Conservation (phyloP, 2,888 invertebrate species). For the Yponomeuta cagnagella region DNA sequence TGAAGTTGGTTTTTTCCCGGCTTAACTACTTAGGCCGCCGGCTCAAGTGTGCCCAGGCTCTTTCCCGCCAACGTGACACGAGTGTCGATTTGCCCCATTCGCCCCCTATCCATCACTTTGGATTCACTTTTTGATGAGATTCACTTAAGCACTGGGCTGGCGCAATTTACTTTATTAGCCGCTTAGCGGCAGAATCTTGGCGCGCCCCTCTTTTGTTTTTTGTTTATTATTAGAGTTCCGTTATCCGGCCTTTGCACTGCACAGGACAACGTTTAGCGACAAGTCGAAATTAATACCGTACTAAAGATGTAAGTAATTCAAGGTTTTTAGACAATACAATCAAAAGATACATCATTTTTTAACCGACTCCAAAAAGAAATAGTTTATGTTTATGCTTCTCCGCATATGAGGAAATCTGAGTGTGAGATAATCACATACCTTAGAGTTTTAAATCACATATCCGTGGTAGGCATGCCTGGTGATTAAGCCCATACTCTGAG, state of each 20-base stretch:
- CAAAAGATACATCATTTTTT: no score
- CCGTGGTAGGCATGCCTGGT: no score
- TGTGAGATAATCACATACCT: no score
- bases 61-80: not conserved
- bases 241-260: not conserved
- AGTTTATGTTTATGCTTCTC: no score
- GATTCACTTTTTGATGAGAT: conserved; percentile 13
- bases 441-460: no score
- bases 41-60: not conserved
- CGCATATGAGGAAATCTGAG: no score
- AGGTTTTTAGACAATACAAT: no score
- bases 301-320: no score
- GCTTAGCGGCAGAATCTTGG: not conserved
- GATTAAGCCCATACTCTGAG: no score
- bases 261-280: not conserved
- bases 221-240: not conserved
- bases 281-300: not conserved
- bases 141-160: conserved; percentile 7
- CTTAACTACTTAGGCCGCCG: not conserved
- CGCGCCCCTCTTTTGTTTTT: not conserved
- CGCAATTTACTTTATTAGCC: conserved; percentile 2
- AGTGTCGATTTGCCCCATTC: not conserved
- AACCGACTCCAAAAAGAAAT: no score
- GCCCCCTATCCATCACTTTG: conserved; percentile 11
- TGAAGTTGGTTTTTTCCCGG: not conserved